Base-by-base conservation (phyloP, 2,888 invertebrate species). In the Parnassius glacialis region DNA sequence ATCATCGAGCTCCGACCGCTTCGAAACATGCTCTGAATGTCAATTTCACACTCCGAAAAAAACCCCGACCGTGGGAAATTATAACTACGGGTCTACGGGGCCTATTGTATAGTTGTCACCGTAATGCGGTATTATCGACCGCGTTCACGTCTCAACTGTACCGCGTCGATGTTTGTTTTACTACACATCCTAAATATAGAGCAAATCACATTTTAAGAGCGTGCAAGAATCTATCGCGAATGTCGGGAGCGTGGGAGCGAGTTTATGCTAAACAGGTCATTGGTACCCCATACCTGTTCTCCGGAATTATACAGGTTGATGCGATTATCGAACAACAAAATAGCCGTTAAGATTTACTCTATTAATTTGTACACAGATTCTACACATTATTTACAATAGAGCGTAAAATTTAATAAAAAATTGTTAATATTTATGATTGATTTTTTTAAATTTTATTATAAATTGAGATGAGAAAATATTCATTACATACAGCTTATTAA, bases 211-310 rank as follows among this genome's bases (percentile, higher is more conserved):
- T 80, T 78, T 81, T 67, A 68, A 76, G 81, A 85, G 85, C 90
- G 90, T 90, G 90, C 87, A 90, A 89, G 90, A 90, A 90, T 90
- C 90, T 90, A 90, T 90, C 84, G 87, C 81, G 78, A 83, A 80
- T 65, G 73, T 72, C 69, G 72, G 79, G 81, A 83, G 75, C 90
- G 90, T 90, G 90, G 85, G 90, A 90, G 84, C 89, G 80, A 68
- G 69, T 72, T 84, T 90, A 90, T 90, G 90, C 79, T 84, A 90
- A 90, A 74, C 84, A 90, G 90, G 91, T 90, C 91, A 82, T 90
- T 91, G 90, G 88, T 90, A 88, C 84, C 83, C 89, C 65, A 74
- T 81, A 84, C 88, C 83, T 84, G 88, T 89, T 83, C 84, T 75
- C 74, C 72, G 71, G 58, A 57, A 60, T 55, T 71, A 64, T 78